phyloP scores from a whole-genome alignment of 2,888 invertebrate species.

The Lepidocyrtinus sp. region DNA sequence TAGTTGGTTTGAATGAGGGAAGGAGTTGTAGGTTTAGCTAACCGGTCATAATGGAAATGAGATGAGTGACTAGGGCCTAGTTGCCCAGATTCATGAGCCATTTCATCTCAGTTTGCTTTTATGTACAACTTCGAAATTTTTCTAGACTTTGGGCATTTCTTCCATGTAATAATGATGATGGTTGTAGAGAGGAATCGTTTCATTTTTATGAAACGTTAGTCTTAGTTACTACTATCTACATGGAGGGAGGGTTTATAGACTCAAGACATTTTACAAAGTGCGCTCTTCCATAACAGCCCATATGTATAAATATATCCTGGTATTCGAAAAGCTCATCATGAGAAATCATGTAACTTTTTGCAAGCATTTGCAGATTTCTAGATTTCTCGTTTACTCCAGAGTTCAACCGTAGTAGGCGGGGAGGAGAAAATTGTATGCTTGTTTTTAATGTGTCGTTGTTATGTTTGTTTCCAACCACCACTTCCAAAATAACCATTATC shows the following conservation, averaged over 20 bases:
- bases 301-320: too few relatives aligned
- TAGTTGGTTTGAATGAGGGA: too few relatives aligned
- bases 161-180: conserved; percentile 17
- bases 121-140: background rate
- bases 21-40: background rate
- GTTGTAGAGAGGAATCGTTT: background rate
- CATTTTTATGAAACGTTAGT: background rate
- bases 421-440: background rate
- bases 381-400: background rate
- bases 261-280: background rate
- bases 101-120: conserved; percentile 38
- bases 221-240: too few relatives aligned
- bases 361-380: background rate
- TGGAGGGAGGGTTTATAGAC: background rate
- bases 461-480: background rate
- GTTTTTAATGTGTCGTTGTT: conserved; percentile 2
- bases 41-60: conserved; percentile 58
- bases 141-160: conserved; percentile 22
- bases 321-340: conserved; percentile 4
- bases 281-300: background rate
- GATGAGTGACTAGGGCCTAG: conserved; percentile 60
- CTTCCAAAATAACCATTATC: background rate
- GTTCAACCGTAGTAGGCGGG: background rate
- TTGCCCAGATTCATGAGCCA: conserved; percentile 57
- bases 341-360: conserved; percentile 10